Percentiles rank a stretch among this genome's conserved stretches.
Conservation (phyloP, 2,888 invertebrate species). For the Lathronympha strigana region DNA sequence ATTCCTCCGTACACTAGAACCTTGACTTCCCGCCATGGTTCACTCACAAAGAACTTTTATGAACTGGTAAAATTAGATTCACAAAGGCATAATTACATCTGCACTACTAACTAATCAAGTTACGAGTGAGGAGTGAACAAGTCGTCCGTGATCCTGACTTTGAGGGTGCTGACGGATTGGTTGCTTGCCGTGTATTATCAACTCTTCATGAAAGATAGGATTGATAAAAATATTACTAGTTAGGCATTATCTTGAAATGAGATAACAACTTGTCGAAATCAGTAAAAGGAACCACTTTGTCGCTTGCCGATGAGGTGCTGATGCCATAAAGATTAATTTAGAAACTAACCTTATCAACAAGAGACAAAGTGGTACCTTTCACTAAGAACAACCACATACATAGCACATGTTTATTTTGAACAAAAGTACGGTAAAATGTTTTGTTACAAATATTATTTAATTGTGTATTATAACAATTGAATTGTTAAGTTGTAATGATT, state of each 20-base stretch:
- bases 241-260: slow-evolving; percentile 26
- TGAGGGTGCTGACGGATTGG: slow-evolving; percentile 22
- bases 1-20: slow-evolving; percentile 56
- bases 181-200: slow-evolving; percentile 56
- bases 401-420: slow-evolving; percentile 4
- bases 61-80: slow-evolving; percentile 7
- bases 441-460: neutral
- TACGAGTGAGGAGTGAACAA: slow-evolving; percentile 7
- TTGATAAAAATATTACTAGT: slow-evolving; percentile 55
- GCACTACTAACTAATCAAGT: neutral
- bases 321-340: no score
- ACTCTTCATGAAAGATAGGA: slow-evolving; percentile 61
- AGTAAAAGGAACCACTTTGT: no score
- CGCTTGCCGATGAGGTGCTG: no score
- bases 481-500: no score
- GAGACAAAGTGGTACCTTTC: no score
- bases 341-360: no score
- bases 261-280: slow-evolving; percentile 26
- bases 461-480: no score
- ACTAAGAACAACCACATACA: no score
- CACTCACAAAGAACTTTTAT: slow-evolving; percentile 34
- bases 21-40: slow-evolving; percentile 57
- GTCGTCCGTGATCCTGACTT: slow-evolving; percentile 20
- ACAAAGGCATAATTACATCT: slow-evolving; percentile 9
- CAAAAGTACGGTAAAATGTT: neutral